These are phyloP conservation scores for Andrena minutula DNA, from an alignment of 2,888 invertebrate species.

Conservation along the genomic window DNA sequence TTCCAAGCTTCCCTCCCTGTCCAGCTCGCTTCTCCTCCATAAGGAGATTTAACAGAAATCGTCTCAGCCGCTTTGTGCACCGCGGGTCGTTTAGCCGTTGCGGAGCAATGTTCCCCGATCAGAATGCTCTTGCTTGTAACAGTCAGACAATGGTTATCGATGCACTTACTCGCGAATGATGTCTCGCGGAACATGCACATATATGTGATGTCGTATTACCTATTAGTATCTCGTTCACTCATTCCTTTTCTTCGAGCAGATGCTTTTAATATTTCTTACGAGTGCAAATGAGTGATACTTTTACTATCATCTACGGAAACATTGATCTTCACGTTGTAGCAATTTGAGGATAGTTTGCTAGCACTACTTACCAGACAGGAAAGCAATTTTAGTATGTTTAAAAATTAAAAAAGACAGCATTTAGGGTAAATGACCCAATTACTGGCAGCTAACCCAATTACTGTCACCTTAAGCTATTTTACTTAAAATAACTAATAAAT, in stretches of 20 bases:
- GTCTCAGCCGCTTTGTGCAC: constrained; percentile 34
- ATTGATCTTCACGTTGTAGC: not conserved
- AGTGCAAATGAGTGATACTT: not conserved
- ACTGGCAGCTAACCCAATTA: no score
- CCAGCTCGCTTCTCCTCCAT: constrained; percentile 20
- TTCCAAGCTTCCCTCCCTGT: not conserved
- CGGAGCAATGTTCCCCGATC: constrained; percentile 37
- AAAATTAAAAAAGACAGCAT: no score
- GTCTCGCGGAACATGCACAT: not conserved
- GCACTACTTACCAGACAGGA: no score
- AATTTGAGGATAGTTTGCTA: no score
- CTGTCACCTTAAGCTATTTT: no score
- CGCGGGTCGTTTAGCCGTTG: constrained; percentile 41
- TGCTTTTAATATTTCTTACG: not conserved
- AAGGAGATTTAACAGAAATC: constrained; percentile 49
- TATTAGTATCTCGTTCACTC: constrained; percentile 15
- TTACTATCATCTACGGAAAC: no score
- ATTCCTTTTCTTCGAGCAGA: not conserved
- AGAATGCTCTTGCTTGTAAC: constrained; percentile 29
- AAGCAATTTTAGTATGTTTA: no score
- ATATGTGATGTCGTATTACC: not conserved
- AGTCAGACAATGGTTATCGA: constrained; percentile 34
- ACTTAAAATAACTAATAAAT: no score
- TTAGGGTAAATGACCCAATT: no score
- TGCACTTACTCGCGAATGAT: constrained; percentile 8